Evolutionary conservation across 2,797 vertebrate species (phyloP).

Genomic region (Pteropus rufus): DNA sequence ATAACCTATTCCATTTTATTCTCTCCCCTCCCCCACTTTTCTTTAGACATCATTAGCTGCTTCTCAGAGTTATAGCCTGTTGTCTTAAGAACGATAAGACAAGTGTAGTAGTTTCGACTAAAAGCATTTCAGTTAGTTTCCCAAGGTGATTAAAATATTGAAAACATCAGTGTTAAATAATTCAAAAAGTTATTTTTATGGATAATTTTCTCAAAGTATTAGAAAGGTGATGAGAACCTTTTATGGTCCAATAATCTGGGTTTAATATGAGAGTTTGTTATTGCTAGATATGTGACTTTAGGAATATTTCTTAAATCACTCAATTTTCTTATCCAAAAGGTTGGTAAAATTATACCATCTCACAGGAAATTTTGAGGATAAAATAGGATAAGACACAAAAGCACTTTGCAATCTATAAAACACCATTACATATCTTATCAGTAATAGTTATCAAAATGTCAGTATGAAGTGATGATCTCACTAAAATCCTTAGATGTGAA

Average conservation of each 20-base stretch:
- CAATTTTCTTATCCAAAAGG: neutral
- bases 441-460: neutral
- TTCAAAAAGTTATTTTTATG: constrained; percentile 12
- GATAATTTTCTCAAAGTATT: neutral
- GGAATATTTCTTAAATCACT: neutral
- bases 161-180: constrained; percentile 30
- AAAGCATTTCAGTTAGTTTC: constrained; percentile 36
- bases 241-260: neutral
- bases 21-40: neutral
- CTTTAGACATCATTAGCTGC: constrained; percentile 48
- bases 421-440: neutral
- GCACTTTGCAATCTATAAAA: neutral
- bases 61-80: constrained; percentile 49
- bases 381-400: neutral
- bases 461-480: neutral
- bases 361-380: neutral
- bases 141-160: constrained; percentile 55
- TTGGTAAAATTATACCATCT: neutral
- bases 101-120: neutral
- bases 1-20: constrained; percentile 63
- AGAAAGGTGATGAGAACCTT: neutral
- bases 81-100: constrained; percentile 49
- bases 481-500: neutral
- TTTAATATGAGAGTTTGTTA: neutral
- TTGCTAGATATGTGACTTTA: neutral